Base-by-base conservation (phyloP, 2,888 invertebrate genomes). In the Acrocyrtus sp. region DNA sequence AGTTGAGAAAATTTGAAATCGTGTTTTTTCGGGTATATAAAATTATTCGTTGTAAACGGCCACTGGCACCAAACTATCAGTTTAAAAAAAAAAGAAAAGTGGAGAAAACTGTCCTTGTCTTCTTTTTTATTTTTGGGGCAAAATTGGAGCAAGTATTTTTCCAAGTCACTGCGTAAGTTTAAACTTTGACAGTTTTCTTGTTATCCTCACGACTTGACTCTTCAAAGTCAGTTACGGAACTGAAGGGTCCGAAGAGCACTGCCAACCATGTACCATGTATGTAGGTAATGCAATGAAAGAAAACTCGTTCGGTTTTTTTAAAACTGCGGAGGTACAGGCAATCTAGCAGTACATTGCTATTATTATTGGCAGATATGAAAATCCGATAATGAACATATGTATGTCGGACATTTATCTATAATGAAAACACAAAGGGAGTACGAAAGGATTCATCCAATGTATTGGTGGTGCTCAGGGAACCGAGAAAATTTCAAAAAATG, bases 211-310 rank as follows among this genome's bases (percentile, higher is more conserved):
- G 26, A 29, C 29, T 60, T 62, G 61, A 61, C 69, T 54, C 39
- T 19, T 56, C 56, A 26, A 61, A 53, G 69, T 61, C 69, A 61
- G 48, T 69, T 61, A 48, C 51, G 69, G 69, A 69, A 69, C 69
- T 69, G 61, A 69, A 48, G 17, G 54, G 22, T 27, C 53, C 34
- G 53, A 53, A 17, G 60, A 53, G 17, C 51, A 51, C 57, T 21
- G 47, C 21, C 24, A n/a, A 27, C 26, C 43, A 34, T 26, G 51
- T 62, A 62, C 50, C 8, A 19, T 39, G 62, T 62, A 62, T 50
- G 3, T 51, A 62, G 39, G 45, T 43, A 54, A 54, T 61, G 12
- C 27, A 19, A 26, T 15, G 6, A 22, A n/a, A n/a, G n/a, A n/a
- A n/a, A n/a, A n/a, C n/a, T 6, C 10, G 6, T 61, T 61, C 48